Conservation (phyloP, 53 echinoderm and acorn worm species). For the Pentamera pediparva region DNA sequence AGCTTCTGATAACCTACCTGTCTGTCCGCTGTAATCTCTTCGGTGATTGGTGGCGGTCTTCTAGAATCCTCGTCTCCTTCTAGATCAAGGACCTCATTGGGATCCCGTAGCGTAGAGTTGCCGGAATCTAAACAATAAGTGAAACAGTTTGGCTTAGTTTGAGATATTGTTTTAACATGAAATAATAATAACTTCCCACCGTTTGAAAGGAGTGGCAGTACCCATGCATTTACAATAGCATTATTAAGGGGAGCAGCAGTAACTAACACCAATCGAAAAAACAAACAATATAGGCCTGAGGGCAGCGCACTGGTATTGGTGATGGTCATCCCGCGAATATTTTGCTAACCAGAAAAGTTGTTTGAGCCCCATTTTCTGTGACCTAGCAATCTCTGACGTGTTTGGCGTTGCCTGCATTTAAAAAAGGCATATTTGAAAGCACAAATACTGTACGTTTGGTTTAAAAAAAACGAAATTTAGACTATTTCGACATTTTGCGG, state of each 20-base stretch:
- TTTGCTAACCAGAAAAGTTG: too few species aligned
- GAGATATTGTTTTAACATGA: not conserved
- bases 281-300: too few species aligned
- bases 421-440: too few species aligned
- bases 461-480: too few species aligned
- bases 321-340: too few species aligned
- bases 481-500: too few species aligned
- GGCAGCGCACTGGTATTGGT: too few species aligned
- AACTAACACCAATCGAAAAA: not conserved
- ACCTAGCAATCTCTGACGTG: too few species aligned
- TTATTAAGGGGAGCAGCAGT: not conserved
- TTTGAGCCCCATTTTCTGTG: too few species aligned
- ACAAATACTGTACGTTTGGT: too few species aligned
- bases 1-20: conserved; percentile 28
- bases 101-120: conserved; percentile 89
- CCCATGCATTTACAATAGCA: not conserved
- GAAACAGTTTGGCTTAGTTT: too few species aligned
- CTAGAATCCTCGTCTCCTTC: conserved; percentile 73
- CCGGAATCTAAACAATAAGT: conserved; percentile 61
- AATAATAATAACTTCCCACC: not conserved
- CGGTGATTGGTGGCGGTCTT: conserved; percentile 59
- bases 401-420: too few species aligned
- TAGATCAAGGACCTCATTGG: conserved; percentile 80
- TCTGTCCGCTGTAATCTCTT: conserved; percentile 32
- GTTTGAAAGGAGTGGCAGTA: not conserved